phyloP scores from a whole-genome alignment of 2,888 invertebrate species.

The Leptinotarsa juncta region DNA sequence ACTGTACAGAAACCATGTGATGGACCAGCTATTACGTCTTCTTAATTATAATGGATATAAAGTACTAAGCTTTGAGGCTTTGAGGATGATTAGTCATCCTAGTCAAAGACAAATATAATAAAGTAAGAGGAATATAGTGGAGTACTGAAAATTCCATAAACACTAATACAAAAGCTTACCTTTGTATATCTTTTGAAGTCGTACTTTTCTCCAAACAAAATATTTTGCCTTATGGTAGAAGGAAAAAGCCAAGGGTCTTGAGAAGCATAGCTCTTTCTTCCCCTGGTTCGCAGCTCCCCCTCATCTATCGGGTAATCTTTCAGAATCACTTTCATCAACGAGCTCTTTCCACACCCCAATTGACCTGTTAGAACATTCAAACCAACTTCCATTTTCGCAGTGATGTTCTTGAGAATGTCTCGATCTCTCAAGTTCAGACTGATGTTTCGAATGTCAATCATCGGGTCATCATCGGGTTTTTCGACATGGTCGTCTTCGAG shows the following conservation, averaged over 20 bases:
- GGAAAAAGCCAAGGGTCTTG: slow-evolving; percentile 75
- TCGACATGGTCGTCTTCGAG: slow-evolving; percentile 40
- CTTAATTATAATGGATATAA: no score
- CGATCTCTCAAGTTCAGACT: slow-evolving; percentile 52
- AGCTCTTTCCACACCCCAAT: slow-evolving; percentile 75
- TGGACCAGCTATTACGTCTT: no score
- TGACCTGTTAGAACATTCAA: slow-evolving; percentile 72
- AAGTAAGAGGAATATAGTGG: no score
- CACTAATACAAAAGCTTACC: no score
- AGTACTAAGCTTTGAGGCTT: no score
- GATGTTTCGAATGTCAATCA: slow-evolving; percentile 50
- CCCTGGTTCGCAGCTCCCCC: slow-evolving; percentile 67
- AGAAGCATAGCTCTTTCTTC: slow-evolving; percentile 69
- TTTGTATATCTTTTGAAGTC: no score
- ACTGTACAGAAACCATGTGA: no score
- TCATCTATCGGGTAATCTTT: slow-evolving; percentile 63
- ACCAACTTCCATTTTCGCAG: slow-evolving; percentile 63
- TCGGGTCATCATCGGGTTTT: slow-evolving; percentile 50
- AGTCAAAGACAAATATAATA: no score
- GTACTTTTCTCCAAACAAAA: slow-evolving; percentile 62
- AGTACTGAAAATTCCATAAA: no score
- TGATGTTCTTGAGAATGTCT: slow-evolving; percentile 63
- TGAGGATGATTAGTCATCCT: no score
- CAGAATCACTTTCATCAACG: slow-evolving; percentile 63
- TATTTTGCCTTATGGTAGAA: slow-evolving; percentile 78